Percentiles rank a stretch among this genome's conserved stretches.
These are phyloP conservation scores for Aphidius gifuensis DNA, from an alignment of 1,140 invertebrate species.

Conservation along the genomic window DNA sequence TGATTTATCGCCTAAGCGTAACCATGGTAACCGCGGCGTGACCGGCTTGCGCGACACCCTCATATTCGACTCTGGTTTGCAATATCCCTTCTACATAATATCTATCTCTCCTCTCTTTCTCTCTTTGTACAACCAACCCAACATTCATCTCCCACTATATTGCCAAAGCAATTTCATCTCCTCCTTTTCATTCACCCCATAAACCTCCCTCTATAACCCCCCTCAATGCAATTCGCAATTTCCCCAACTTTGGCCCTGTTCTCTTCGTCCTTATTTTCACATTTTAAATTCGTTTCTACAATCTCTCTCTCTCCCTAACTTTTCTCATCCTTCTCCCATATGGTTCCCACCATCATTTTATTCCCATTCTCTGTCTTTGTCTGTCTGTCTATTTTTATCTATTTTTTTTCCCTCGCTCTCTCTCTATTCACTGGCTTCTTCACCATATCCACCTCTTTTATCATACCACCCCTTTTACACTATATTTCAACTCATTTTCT, in stretches of 20 bases:
- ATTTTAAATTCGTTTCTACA: too few species aligned
- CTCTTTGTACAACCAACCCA: conserved; percentile 14
- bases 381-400: not conserved
- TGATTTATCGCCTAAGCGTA: conserved; percentile 52
- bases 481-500: not conserved
- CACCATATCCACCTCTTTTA: conserved; percentile 19
- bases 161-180: conserved; percentile 10
- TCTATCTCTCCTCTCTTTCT: conserved; percentile 22
- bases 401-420: not conserved
- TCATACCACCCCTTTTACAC: conserved; percentile 12
- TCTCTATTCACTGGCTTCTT: not conserved
- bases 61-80: conserved; percentile 45
- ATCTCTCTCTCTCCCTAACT: too few species aligned
- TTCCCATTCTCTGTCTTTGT: too few species aligned
- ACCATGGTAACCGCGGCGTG: conserved; percentile 52
- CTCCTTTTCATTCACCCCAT: not conserved
- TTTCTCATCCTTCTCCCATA: too few species aligned
- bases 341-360: too few species aligned
- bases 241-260: conserved; percentile 7
- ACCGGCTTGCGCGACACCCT: conserved; percentile 53
- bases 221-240: conserved; percentile 13
- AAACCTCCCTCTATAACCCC: conserved; percentile 19
- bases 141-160: too few species aligned
- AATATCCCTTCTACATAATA: conserved; percentile 22
- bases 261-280: conserved; percentile 7